Conservation (phyloP, 2,888 invertebrate species). For the Aricia artaxerxes region DNA sequence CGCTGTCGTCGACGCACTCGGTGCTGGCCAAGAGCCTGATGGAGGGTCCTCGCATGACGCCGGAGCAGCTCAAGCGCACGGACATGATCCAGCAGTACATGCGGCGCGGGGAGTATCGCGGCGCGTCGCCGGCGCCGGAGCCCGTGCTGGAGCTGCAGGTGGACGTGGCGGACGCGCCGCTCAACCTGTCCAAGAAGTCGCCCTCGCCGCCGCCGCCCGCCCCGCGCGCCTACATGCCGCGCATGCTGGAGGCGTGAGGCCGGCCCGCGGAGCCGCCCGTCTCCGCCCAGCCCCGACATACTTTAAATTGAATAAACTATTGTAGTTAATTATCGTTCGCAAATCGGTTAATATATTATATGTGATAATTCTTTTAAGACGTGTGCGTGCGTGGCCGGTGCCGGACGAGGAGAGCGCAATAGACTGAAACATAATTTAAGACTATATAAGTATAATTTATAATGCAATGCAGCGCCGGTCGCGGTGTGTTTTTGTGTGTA, state of each 20-base stretch:
- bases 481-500: constrained; percentile 83
- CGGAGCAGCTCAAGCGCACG: constrained; percentile 94
- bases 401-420: constrained; percentile 80
- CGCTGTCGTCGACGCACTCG: constrained; percentile 92
- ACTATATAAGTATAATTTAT: constrained; percentile 83
- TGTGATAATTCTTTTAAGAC: constrained; percentile 83
- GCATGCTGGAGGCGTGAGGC: constrained; percentile 83
- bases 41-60: constrained; percentile 96
- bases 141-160: constrained; percentile 82
- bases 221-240: constrained; percentile 82
- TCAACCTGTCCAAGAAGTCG: constrained; percentile 94
- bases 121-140: constrained; percentile 70
- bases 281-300: constrained; percentile 80
- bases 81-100: constrained; percentile 96
- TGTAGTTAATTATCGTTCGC: constrained; percentile 78
- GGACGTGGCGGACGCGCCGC: constrained; percentile 91
- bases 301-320: constrained; percentile 73
- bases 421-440: constrained; percentile 82
- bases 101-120: constrained; percentile 85
- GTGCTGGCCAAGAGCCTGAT: constrained; percentile 94
- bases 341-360: constrained; percentile 85
- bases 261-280: constrained; percentile 74
- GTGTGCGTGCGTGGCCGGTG: constrained; percentile 79
- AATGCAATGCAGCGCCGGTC: constrained; percentile 82
- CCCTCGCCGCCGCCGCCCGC: constrained; percentile 78